Evolutionary conservation across 2,113 vertebrate genomes (phyloP).

Genomic region (Cavia aperea): DNA sequence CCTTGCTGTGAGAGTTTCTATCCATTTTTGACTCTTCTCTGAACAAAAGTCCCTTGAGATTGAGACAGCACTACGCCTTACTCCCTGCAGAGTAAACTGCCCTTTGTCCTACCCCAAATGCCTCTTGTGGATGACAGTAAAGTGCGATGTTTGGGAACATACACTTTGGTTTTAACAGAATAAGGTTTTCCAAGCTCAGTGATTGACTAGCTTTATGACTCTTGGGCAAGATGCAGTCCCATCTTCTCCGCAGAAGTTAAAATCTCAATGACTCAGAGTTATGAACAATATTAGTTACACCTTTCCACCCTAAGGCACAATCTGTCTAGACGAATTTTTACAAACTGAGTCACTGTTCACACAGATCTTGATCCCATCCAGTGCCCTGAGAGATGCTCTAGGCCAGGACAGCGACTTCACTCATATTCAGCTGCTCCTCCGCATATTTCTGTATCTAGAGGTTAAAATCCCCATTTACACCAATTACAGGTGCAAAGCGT

Average conservation of each 20-base stretch:
- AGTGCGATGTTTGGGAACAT: not conserved
- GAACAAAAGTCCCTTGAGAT: conserved; percentile 25
- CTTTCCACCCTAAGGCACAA: not conserved
- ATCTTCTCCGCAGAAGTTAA: not conserved
- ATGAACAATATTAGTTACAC: not conserved
- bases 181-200: not conserved
- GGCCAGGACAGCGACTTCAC: not conserved
- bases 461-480: not conserved
- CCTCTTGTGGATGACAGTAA: not conserved
- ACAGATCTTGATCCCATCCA: not conserved
- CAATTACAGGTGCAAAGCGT: not conserved
- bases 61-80: not conserved
- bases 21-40: conserved; percentile 23
- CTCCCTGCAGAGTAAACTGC: not conserved
- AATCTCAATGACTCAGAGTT: not conserved
- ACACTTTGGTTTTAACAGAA: not conserved
- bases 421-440: not conserved
- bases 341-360: not conserved
- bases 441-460: not conserved
- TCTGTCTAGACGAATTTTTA: not conserved
- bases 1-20: conserved; percentile 42
- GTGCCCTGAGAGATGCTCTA: not conserved
- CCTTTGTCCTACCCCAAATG: not conserved
- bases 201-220: not conserved
- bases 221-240: not conserved